Percentiles rank a stretch among this genome's conserved stretches.
phyloP scores from a whole-genome alignment of 2,797 vertebrate genomes.

The Monodelphis domestica region DNA sequence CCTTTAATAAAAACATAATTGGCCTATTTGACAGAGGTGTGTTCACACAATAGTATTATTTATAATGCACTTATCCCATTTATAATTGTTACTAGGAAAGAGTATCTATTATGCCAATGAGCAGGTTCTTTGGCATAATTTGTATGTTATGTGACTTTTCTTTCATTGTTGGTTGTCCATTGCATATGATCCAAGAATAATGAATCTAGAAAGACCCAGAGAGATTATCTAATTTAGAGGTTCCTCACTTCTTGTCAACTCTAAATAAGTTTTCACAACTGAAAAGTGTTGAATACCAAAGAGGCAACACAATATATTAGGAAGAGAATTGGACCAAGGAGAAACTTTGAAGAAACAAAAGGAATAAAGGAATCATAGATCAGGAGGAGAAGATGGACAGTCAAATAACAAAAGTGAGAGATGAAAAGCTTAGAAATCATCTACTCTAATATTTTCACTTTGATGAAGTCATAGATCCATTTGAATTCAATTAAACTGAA shows the following conservation, averaged over 20 bases:
- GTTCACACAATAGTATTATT: constrained; percentile 10
- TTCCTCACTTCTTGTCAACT: background rate
- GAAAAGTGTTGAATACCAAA: background rate
- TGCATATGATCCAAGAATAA: background rate
- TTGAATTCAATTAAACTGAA: background rate
- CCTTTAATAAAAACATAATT: background rate
- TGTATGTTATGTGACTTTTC: background rate
- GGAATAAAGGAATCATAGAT: background rate
- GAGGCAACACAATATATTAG: background rate
- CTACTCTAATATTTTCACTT: background rate
- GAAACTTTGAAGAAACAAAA: too few relatives aligned
- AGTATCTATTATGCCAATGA: background rate
- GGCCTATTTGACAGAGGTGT: background rate
- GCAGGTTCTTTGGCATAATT: background rate
- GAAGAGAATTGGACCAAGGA: too few relatives aligned
- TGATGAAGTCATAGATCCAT: background rate
- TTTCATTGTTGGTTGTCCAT: background rate
- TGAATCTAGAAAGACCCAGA: background rate
- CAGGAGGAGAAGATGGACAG: background rate
- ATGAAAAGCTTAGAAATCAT: too few relatives aligned
- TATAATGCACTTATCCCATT: background rate
- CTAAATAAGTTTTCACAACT: background rate
- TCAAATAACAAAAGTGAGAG: background rate
- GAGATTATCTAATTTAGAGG: background rate
- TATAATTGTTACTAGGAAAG: background rate